Evolutionary conservation across 2,888 invertebrate species (phyloP), one percentile per base, ranked within the genome.

Genomic region (Folsomia manolachei): DNA sequence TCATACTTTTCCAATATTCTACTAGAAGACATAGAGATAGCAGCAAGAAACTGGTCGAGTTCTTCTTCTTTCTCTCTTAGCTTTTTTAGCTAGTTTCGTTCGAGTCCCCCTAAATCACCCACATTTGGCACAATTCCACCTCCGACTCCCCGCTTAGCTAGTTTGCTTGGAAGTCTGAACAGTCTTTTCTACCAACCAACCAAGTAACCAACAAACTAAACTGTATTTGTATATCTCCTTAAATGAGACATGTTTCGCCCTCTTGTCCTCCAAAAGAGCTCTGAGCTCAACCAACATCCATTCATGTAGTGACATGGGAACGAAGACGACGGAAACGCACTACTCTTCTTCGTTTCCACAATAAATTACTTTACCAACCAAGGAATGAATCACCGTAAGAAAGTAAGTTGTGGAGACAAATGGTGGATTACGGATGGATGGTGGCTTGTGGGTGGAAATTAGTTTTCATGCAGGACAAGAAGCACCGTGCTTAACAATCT

Each of bases 61-160:
- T 39, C 39, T 39, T 14, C 14, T 39, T 39, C 39, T 39, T 14
- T 39, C 39, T 39, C 39, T 39, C 39, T n/a, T n/a, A n/a, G n/a
- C n/a, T n/a, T n/a, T n/a, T 51, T 51, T 51, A 18, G 51, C 56
- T 56, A 19, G 4, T 18, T 19, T 56, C 7, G 56, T 56, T 56
- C 51, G 21, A 56, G 56, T 56, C 21, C 18, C n/a, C 18, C 56
- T 67, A 67, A 67, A 67, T 67, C 67, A 67, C 26, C n/a, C 11
- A n/a, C 19, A 67, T 60, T 67, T 67, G 67, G 67, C 67, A 67
- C 53, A 56, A 56, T 53, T 67, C 67, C 67, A 67, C 52, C 60
- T 56, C 26, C 56, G 14, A 63, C 63, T 63, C 60, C 23, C 60
- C 25, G 9, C 25, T 25, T 18, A n/a, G 25, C 14, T 25, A n/a